Percentiles rank a stretch among this genome's conserved stretches.
phyloP scores from a whole-genome alignment of 2,888 invertebrate species.

The Sylvicola fuscatus region DNA sequence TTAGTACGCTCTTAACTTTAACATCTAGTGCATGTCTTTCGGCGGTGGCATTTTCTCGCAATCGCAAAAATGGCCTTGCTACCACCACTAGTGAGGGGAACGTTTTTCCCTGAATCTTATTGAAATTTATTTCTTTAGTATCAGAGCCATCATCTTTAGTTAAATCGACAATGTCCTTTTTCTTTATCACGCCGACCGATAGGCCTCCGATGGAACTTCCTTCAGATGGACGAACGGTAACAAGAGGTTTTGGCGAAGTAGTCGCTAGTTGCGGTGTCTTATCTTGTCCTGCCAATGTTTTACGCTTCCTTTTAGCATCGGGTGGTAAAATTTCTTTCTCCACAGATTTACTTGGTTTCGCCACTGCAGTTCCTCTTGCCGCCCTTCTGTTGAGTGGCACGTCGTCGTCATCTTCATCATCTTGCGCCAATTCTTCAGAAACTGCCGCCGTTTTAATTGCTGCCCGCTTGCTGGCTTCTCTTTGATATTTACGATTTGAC shows the following conservation, averaged over 20 bases:
- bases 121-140: conserved; percentile 52
- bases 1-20: conserved; percentile 62
- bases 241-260: conserved; percentile 21
- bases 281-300: too few species aligned
- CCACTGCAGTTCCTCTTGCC: conserved; percentile 9
- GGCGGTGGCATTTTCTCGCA: conserved; percentile 37
- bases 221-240: conserved; percentile 38
- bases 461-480: conserved; percentile 1
- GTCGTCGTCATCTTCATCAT: conserved; percentile 25
- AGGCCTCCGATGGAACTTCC: conserved; percentile 57
- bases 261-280: conserved; percentile 17
- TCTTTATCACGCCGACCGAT: conserved; percentile 36
- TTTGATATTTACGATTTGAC: conserved; percentile 7
- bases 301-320: too few species aligned
- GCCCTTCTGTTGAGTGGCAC: conserved; percentile 27
- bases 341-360: conserved; percentile 2
- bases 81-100: conserved; percentile 72
- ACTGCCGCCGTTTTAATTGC: background rate
- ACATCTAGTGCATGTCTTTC: conserved; percentile 47
- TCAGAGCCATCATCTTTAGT: conserved; percentile 44
- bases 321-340: too few species aligned
- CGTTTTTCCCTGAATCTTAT: conserved; percentile 56
- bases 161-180: conserved; percentile 35
- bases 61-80: conserved; percentile 56
- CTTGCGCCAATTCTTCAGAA: conserved; percentile 2